Evolutionary conservation across 2,797 vertebrate genomes (phyloP).

Genomic region (Neosilurus hyrtlii): DNA sequence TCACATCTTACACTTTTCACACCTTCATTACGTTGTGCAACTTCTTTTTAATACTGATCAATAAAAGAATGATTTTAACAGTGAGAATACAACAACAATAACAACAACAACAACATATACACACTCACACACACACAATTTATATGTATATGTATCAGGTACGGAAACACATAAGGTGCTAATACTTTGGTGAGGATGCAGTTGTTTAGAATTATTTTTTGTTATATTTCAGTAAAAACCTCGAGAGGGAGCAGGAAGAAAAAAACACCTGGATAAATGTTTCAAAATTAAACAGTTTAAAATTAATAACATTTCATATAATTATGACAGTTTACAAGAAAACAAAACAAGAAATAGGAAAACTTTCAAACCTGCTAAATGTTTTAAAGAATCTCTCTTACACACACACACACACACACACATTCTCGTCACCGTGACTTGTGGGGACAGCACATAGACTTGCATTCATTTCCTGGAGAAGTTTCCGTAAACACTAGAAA

Average conservation of each 20-base stretch:
- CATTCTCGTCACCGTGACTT: no score
- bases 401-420: neutral
- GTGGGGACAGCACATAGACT: no score
- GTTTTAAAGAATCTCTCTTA: neutral
- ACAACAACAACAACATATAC: neutral
- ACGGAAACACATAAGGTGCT: slow-evolving; percentile 22
- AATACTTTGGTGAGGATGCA: slow-evolving; percentile 3
- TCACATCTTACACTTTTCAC: no score
- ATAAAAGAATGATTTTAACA: no score
- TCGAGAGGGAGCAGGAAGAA: neutral
- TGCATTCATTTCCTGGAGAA: no score
- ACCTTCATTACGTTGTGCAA: no score
- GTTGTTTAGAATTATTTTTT: neutral
- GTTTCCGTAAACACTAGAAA: no score
- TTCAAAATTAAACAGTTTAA: no score
- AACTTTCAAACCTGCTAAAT: neutral
- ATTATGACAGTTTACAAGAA: no score
- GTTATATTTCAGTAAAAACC: neutral
- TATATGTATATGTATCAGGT: neutral
- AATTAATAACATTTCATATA: neutral
- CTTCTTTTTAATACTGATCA: no score
- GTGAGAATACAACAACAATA: no score
- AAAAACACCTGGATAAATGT: neutral
- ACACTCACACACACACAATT: neutral
- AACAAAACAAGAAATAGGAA: neutral